A percentile compares a stretch with the other conserved stretches of the same genome.
phyloP scores from a whole-genome alignment of 35 echinoderm and acorn worm genomes.

The Apostichopus californicus region DNA sequence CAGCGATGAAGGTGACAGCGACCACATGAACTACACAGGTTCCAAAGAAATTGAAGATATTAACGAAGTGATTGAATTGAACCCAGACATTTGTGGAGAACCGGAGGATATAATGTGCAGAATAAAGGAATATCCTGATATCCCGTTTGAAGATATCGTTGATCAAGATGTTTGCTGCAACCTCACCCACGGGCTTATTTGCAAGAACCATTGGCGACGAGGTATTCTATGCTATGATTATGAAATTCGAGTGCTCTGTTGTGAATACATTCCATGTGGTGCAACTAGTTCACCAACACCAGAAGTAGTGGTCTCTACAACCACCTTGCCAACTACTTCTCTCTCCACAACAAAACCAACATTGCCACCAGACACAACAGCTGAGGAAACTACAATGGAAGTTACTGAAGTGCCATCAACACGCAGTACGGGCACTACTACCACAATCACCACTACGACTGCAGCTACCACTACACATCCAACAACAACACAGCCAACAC shows the following conservation, averaged over 20 bases:
- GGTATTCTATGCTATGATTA: constrained; percentile 38
- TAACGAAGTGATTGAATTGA: constrained; percentile 31
- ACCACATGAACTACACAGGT: constrained; percentile 29
- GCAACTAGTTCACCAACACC: neutral
- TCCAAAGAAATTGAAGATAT: constrained; percentile 3
- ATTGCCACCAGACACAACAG: neutral
- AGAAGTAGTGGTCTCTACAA: neutral
- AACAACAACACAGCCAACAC: constrained; percentile 12
- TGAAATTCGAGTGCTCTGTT: constrained; percentile 35
- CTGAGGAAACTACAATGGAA: constrained; percentile 14
- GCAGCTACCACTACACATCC: neutral
- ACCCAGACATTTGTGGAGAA: constrained; percentile 48
- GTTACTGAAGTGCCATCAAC: constrained; percentile 2
- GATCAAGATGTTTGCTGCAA: constrained; percentile 52
- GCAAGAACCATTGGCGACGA: neutral
- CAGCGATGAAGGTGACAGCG: constrained; percentile 47
- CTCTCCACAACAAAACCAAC: neutral
- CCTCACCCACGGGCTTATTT: constrained; percentile 29
- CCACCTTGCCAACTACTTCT: neutral
- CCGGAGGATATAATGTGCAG: constrained; percentile 32
- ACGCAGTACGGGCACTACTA: neutral
- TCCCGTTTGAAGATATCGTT: constrained; percentile 30
- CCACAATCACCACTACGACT: neutral
- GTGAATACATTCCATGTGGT: constrained; percentile 25
- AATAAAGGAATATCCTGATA: constrained; percentile 18